A percentile compares a stretch with the other conserved stretches of the same genome.
Conservation (phyloP, 2,797 vertebrate species). For the Hylomyscus alleni region DNA sequence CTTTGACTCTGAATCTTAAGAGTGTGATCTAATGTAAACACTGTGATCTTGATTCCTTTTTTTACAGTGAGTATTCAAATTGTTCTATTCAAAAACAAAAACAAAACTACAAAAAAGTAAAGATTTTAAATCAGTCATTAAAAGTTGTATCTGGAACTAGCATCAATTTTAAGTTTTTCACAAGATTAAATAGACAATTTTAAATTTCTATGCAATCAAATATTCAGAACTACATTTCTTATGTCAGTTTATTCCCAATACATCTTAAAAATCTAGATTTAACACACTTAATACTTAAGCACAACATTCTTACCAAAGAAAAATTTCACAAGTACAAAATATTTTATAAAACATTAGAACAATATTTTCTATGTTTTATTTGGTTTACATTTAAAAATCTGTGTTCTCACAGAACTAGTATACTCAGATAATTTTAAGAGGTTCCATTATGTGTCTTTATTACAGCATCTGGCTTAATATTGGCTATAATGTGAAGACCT, state of each 20-base stretch:
- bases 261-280: background rate
- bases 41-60: background rate
- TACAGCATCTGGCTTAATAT: conserved; percentile 66
- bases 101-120: background rate
- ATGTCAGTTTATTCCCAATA: background rate
- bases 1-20: conserved; percentile 42
- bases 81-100: background rate
- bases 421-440: conserved; percentile 10
- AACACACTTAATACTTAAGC: background rate
- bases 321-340: background rate
- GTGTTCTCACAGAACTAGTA: background rate
- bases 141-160: background rate
- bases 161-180: background rate
- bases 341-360: background rate
- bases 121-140: background rate
- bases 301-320: background rate
- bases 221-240: background rate
- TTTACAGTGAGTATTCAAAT: background rate
- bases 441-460: conserved; percentile 49
- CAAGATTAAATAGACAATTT: background rate
- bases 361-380: background rate
- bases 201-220: background rate
- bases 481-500: conserved; percentile 64
- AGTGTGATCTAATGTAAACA: background rate
- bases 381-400: background rate